phyloP scores from a whole-genome alignment of 2,113 vertebrate species.

The Ammodytes marinus region DNA sequence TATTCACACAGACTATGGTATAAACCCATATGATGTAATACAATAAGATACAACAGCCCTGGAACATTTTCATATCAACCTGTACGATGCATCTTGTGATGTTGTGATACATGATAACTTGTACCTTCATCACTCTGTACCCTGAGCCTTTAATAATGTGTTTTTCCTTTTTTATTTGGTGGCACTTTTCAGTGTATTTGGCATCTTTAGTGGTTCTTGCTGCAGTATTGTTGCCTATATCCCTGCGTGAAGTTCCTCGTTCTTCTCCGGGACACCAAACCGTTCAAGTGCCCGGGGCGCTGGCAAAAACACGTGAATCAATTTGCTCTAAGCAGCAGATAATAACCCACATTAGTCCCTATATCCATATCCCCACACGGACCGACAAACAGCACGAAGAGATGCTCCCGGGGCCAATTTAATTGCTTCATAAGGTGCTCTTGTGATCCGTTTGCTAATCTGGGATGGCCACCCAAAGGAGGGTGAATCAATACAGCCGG shows the following conservation, averaged over 20 bases:
- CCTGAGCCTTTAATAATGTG: not conserved
- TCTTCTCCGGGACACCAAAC: constrained; percentile 20
- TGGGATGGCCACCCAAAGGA: constrained; percentile 42
- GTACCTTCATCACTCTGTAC: not conserved
- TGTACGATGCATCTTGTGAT: too few relatives aligned
- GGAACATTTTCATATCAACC: too few relatives aligned
- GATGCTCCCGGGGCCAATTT: constrained; percentile 44
- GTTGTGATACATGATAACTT: not conserved
- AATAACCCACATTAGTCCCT: constrained; percentile 64
- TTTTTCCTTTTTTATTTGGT: not conserved
- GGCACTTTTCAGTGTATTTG: not conserved
- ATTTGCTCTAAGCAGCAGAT: constrained; percentile 64
- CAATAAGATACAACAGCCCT: too few relatives aligned
- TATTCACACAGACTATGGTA: too few relatives aligned
- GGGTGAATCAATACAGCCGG: constrained; percentile 57
- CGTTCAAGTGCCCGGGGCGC: constrained; percentile 21
- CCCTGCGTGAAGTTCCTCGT: constrained; percentile 17
- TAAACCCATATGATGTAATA: too few relatives aligned
- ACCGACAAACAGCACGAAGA: constrained; percentile 43
- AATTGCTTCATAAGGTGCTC: constrained; percentile 56
- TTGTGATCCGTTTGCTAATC: constrained; percentile 65
- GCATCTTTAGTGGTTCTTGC: not conserved
- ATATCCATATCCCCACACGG: constrained; percentile 53
- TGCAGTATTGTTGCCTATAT: not conserved
- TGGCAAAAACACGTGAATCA: constrained; percentile 50